Conservation (phyloP, 2,888 invertebrate genomes). For the Invenusta paracnida region DNA sequence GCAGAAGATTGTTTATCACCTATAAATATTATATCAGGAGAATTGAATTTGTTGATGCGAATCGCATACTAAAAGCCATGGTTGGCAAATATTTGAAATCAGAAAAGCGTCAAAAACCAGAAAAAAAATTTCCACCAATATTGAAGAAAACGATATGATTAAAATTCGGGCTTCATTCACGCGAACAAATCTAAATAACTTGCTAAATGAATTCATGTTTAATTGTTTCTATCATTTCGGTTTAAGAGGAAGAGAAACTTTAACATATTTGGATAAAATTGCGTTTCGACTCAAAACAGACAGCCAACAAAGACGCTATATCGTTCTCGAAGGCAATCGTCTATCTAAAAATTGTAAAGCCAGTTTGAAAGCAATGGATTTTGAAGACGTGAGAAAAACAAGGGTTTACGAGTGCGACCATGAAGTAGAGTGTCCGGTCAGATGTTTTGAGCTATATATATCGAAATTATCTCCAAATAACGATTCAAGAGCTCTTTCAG, state of each 20-base stretch:
- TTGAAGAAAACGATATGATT: background rate
- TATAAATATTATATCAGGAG: too few species aligned
- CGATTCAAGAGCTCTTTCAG: background rate
- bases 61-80: too few species aligned
- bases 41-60: too few species aligned
- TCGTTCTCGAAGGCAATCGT: too few species aligned
- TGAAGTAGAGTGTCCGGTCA: background rate
- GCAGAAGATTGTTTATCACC: too few species aligned
- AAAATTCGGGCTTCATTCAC: background rate
- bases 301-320: too few species aligned
- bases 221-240: background rate
- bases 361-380: too few species aligned
- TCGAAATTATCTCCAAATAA: background rate
- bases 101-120: too few species aligned
- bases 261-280: background rate
- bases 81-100: too few species aligned
- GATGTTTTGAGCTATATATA: background rate
- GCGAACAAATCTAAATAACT: background rate
- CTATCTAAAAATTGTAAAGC: too few species aligned
- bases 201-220: background rate
- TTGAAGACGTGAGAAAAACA: too few species aligned
- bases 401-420: background rate
- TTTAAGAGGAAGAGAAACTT: background rate
- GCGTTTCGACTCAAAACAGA: background rate
- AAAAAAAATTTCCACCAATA: background rate